Percentiles rank a stretch among this genome's conserved stretches.
Evolutionary conservation across 2,113 vertebrate genomes (phyloP).

Genomic region (human): DNA sequence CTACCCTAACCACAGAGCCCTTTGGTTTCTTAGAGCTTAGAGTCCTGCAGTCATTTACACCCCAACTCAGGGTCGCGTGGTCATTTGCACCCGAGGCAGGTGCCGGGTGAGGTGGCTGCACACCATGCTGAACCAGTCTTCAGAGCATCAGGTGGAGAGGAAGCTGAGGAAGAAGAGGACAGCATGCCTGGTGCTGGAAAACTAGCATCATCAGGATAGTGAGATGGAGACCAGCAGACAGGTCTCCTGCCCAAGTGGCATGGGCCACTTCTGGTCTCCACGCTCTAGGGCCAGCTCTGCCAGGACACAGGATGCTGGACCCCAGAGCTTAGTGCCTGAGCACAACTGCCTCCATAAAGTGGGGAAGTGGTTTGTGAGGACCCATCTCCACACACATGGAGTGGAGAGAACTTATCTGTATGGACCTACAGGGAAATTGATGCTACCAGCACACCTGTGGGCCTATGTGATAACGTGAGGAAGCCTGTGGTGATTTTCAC

Average conservation of each 20-base stretch:
- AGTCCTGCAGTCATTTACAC: not conserved
- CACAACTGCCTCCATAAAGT: not conserved
- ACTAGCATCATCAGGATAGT: not conserved
- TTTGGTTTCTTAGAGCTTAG: not conserved
- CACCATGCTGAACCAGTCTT: not conserved
- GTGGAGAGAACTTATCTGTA: too few species aligned
- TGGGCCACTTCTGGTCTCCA: not conserved
- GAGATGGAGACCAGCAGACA: not conserved
- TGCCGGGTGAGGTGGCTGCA: too few species aligned
- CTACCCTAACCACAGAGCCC: not conserved
- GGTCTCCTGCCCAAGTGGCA: not conserved
- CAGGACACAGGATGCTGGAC: not conserved
- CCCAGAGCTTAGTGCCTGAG: rapidly evolving
- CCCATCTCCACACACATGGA: too few species aligned
- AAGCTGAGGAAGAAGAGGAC: rapidly evolving
- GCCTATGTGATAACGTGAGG: not conserved
- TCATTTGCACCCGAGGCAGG: not conserved
- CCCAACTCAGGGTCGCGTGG: not conserved
- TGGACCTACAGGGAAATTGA: not conserved
- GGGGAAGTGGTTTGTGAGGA: not conserved
- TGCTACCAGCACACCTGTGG: rapidly evolving
- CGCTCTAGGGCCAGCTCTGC: not conserved
- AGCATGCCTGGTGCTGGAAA: not conserved
- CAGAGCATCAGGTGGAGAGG: not conserved
- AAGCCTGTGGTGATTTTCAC: not conserved